Percentiles rank a stretch among this genome's conserved stretches.
phyloP scores from a whole-genome alignment of 2,888 invertebrate species.

The Neoitamus cyanurus region DNA sequence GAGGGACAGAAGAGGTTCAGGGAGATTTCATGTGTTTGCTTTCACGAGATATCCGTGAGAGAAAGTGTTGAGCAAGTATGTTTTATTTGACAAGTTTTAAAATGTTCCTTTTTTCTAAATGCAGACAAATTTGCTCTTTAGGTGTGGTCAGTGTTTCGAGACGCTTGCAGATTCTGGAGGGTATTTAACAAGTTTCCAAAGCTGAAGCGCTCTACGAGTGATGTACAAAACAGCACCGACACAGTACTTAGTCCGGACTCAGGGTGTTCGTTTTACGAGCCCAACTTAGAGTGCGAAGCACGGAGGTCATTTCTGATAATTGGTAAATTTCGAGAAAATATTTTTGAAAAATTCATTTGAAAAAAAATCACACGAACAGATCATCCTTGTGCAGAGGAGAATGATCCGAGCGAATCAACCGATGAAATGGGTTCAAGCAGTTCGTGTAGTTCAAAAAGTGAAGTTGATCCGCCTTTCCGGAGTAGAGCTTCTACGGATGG shows the following conservation, averaged over 20 bases:
- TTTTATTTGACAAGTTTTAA: neutral
- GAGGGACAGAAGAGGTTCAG: conserved; percentile 80
- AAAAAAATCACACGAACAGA: conserved; percentile 58
- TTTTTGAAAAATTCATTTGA: conserved; percentile 40
- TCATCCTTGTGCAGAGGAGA: conserved; percentile 72
- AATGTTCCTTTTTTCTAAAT: neutral
- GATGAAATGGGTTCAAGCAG: conserved; percentile 66
- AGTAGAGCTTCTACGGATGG: conserved; percentile 82
- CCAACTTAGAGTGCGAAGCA: conserved; percentile 58
- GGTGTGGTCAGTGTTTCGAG: conserved; percentile 82
- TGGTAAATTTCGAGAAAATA: conserved; percentile 53
- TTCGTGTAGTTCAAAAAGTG: conserved; percentile 66
- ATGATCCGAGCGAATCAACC: conserved; percentile 72
- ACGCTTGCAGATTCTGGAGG: conserved; percentile 79
- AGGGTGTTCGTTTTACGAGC: conserved; percentile 66
- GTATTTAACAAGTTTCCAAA: conserved; percentile 77
- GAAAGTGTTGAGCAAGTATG: conserved; percentile 84
- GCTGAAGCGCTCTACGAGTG: conserved; percentile 71
- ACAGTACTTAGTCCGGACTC: conserved; percentile 69
- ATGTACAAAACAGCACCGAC: conserved; percentile 67
- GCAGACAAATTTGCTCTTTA: conserved; percentile 59
- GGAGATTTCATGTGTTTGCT: conserved; percentile 84
- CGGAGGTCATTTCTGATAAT: conserved; percentile 63
- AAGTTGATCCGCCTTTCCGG: conserved; percentile 71
- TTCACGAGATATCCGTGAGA: conserved; percentile 86